phyloP scores from a whole-genome alignment of 2,113 vertebrate genomes.

The Eublepharis macularius region DNA sequence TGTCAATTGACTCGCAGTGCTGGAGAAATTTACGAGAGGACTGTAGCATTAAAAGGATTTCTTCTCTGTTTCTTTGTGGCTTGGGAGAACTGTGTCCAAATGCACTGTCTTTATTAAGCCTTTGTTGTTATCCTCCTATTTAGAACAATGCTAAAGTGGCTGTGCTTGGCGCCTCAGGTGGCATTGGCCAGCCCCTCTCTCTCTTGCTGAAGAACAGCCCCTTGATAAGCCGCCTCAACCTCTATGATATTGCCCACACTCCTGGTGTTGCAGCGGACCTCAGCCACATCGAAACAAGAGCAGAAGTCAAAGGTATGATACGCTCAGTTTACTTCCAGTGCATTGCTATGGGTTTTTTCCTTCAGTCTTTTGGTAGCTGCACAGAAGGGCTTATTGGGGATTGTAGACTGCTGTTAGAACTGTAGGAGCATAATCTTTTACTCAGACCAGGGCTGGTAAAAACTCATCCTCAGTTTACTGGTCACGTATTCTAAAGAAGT shows the following conservation, averaged over 20 bases:
- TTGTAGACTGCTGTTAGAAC: background rate
- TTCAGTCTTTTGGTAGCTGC: background rate
- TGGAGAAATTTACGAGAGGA: background rate
- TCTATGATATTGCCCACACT: constrained; percentile 94
- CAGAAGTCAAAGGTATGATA: constrained; percentile 84
- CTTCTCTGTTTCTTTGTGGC: background rate
- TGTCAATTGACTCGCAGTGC: background rate
- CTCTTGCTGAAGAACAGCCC: constrained; percentile 97
- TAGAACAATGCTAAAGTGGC: constrained; percentile 90
- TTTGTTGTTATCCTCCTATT: background rate
- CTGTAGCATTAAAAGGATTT: too few species aligned
- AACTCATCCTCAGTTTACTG: background rate
- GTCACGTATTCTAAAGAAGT: too few species aligned
- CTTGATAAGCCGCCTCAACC: constrained; percentile 87
- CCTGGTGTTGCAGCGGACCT: constrained; percentile 95
- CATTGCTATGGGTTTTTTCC: accelerated
- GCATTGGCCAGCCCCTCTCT: constrained; percentile 96
- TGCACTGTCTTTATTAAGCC: background rate
- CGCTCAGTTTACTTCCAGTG: accelerated
- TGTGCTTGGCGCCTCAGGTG: constrained; percentile 92
- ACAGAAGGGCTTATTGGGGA: background rate
- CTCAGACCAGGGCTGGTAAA: background rate
- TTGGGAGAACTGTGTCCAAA: background rate
- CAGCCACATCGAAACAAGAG: constrained; percentile 96
- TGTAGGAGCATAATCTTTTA: background rate